A percentile compares a stretch with the other conserved stretches of the same genome.
phyloP scores from a whole-genome alignment of 1,140 invertebrate species.

The Schlechtendalia chinensis region DNA sequence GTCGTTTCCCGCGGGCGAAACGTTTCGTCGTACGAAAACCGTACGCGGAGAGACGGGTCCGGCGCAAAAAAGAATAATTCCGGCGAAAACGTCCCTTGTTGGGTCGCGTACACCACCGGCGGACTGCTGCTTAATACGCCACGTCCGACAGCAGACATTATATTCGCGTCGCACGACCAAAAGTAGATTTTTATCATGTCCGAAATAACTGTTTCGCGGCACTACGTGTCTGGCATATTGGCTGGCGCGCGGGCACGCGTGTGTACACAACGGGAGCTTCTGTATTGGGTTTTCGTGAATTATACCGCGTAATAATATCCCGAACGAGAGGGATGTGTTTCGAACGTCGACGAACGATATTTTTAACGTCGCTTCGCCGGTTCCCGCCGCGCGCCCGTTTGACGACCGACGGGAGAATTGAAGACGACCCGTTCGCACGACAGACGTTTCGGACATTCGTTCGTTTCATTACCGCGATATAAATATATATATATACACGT shows the following conservation, averaged over 20 bases:
- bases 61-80: too few relatives aligned
- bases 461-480: background rate
- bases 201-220: conserved; percentile 5
- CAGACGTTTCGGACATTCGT: background rate
- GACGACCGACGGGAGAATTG: background rate
- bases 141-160: too few relatives aligned
- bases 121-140: too few relatives aligned
- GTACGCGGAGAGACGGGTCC: too few relatives aligned
- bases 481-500: background rate
- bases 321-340: background rate
- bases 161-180: conserved; percentile 3
- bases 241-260: too few relatives aligned
- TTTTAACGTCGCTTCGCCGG: background rate
- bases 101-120: too few relatives aligned
- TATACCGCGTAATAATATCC: conserved; percentile 1
- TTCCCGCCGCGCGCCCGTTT: background rate
- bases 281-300: background rate
- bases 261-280: too few relatives aligned
- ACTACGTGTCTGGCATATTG: conserved; percentile 22
- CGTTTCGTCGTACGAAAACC: too few relatives aligned
- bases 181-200: conserved; percentile 29
- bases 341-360: background rate
- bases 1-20: too few relatives aligned
- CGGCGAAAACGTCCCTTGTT: too few relatives aligned
- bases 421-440: background rate